Evolutionary conservation across 1,140 invertebrate genomes (phyloP).

Genomic region (Drosophila persimilis): DNA sequence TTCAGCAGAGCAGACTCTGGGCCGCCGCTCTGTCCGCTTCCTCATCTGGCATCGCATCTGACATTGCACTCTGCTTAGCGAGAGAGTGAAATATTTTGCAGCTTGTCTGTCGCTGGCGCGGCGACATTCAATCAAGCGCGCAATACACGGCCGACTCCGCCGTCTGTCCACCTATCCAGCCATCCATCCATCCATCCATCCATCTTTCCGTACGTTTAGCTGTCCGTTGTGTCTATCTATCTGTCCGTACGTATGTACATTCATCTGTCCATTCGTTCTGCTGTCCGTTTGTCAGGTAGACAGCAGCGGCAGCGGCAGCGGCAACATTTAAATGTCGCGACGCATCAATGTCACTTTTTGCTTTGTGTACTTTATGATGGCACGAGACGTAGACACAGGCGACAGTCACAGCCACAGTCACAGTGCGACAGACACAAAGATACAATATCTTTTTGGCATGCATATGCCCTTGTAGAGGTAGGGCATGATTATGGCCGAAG

Average conservation of each 20-base stretch:
- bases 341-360: conserved; percentile 55
- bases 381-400: conserved; percentile 25
- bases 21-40: conserved; percentile 32
- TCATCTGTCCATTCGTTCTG: conserved; percentile 2
- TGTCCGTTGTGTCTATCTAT: not conserved
- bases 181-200: not conserved
- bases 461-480: conserved; percentile 23
- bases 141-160: conserved; percentile 9
- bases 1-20: conserved; percentile 22
- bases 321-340: conserved; percentile 61
- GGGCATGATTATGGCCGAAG: conserved; percentile 25
- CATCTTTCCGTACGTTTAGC: conserved; percentile 3
- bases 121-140: conserved; percentile 35
- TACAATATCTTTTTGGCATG: conserved; percentile 20
- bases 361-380: conserved; percentile 48
- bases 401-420: too few relatives aligned
- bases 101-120: conserved; percentile 6
- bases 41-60: conserved; percentile 33
- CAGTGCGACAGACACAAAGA: conserved; percentile 12
- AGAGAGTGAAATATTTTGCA: conserved; percentile 48
- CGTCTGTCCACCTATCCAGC: not conserved
- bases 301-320: conserved; percentile 9
- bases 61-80: conserved; percentile 49
- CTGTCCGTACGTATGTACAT: conserved; percentile 1
- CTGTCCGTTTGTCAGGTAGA: conserved; percentile 38